Base-by-base conservation (phyloP, 2,113 vertebrate genomes). In the Leptobrachium ailaonicum region DNA sequence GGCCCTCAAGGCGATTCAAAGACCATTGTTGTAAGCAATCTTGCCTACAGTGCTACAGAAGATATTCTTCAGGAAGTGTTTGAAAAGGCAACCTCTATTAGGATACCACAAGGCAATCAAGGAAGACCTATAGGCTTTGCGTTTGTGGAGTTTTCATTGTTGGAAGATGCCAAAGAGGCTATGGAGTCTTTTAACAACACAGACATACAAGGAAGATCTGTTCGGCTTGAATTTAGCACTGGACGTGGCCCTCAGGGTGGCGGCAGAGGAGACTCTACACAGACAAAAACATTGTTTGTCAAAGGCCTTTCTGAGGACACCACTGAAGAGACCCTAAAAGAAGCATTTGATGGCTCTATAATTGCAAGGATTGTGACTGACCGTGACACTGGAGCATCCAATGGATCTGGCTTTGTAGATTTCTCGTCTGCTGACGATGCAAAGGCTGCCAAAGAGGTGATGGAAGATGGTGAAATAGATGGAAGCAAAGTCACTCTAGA, bases 391-490 rank as follows among this genome's bases (percentile, higher is more conserved):
- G 98, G 97, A 0, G 94, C 95, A 0, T 98, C 96, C 70, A 98
- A 98, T 92, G 95, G 98, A 97, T 99, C 88, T 80, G 98, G 98
- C 1, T 99, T 98, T 88, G 96, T 99, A 47, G 96, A 98, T 89
- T 99, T 99, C 50, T 92, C 95, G 82, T 95, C 91, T 1, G 92
- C 97, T 44, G 91, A 95, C 10, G 98, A 97, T 81, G 97, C 96
- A 86, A 98, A 98, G 87, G 94, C 95, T 3, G 98, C 96, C 32
- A 98, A 96, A 82, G 96, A 97, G 73, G 94, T 96, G 32, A 99
- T 99, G 98, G 96, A 98, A 12, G 95, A 96, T 0, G 94, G 96
- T 0, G 96, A 98, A 87, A 95, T 98, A 0, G 96, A 99, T 2
- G 97, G 97, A 75, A 95, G 87, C 89, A 96, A 86, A 89, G 94